Evolutionary conservation across 2,888 invertebrate species (phyloP), one percentile per base, ranked within the genome.

Genomic region (Hemistola chrysoprasaria): DNA sequence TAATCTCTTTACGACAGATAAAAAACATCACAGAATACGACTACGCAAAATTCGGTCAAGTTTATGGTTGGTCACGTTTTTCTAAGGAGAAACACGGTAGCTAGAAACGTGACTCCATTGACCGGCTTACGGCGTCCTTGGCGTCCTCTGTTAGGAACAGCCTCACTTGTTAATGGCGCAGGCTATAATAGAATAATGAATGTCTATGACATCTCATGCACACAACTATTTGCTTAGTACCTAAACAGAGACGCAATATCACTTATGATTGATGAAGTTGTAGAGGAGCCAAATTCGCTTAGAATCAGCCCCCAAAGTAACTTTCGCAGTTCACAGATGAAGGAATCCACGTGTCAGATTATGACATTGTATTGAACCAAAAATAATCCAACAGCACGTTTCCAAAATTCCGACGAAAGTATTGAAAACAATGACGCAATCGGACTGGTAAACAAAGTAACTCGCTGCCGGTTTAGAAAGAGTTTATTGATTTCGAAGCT

Each of bases 1-100:
- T 82, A 79, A 85, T 86, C 78, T 82, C 78, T 79, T 78, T 75
- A 80, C 72, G 69, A 65, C 57, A 67, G 62, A 57, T 64, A 71
- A 68, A 64, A 65, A 76, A 61, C 53, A 58, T 65, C 68, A 66
- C 67, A 56, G 59, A 71, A 71, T 71, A 71, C 70, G 66, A 71
- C 49, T 61, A 56, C 57, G 71, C 73, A 57, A 78, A 78, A 73
- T 66, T 50, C 36, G 47, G 42, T 50, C 57, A 56, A 56, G 56
- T 51, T 47, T 31, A 32, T 46, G 47, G 42, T 40, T 46, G 41
- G 58, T 63, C 65, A 68, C 65, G 62, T 65, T 42, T 52, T 46
- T 24, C 50, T 54, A 50, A 59, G 53, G 58, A 54, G 62, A 56
- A 53, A 26, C 34, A 23, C 46, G 56, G 59, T 55, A 58, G 42